Evolutionary conservation across 2,888 invertebrate genomes (phyloP).

Genomic region (Nysson spinosus): DNA sequence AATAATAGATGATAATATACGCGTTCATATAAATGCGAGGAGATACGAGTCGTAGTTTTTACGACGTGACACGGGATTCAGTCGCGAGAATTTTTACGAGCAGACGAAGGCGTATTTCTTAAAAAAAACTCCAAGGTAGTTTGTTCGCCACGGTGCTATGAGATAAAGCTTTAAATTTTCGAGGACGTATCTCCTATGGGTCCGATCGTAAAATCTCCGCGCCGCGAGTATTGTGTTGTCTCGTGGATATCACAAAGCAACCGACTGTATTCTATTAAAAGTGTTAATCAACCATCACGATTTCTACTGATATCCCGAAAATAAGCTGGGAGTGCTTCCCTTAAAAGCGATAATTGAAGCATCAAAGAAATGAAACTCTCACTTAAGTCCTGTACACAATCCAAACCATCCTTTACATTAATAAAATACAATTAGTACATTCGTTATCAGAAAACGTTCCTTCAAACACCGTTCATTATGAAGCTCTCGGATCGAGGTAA

Average conservation of each 20-base stretch:
- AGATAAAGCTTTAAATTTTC: slow-evolving; percentile 54
- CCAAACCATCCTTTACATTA: too few relatives aligned
- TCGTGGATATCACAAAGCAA: slow-evolving; percentile 36
- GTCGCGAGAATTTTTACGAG: slow-evolving; percentile 46
- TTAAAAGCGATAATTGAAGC: too few relatives aligned
- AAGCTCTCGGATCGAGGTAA: too few relatives aligned
- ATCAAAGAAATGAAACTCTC: too few relatives aligned
- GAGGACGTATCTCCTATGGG: slow-evolving; percentile 47
- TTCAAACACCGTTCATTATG: too few relatives aligned
- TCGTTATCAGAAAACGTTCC: too few relatives aligned
- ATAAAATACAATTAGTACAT: too few relatives aligned
- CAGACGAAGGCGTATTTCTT: slow-evolving; percentile 39
- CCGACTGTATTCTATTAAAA: neutral
- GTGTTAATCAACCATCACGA: neutral
- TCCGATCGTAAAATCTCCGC: slow-evolving; percentile 49
- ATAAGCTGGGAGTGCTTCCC: too few relatives aligned
- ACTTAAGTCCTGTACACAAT: too few relatives aligned
- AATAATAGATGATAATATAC: slow-evolving; percentile 39
- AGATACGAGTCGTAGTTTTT: slow-evolving; percentile 44
- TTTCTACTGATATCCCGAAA: neutral
- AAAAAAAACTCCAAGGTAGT: slow-evolving; percentile 39
- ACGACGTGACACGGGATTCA: slow-evolving; percentile 32
- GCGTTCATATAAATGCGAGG: slow-evolving; percentile 22
- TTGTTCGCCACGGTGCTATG: slow-evolving; percentile 6
- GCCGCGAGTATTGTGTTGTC: slow-evolving; percentile 20